Evolutionary conservation across 2,113 vertebrate genomes (phyloP).

Genomic region (Ceuthmochares aereus): DNA sequence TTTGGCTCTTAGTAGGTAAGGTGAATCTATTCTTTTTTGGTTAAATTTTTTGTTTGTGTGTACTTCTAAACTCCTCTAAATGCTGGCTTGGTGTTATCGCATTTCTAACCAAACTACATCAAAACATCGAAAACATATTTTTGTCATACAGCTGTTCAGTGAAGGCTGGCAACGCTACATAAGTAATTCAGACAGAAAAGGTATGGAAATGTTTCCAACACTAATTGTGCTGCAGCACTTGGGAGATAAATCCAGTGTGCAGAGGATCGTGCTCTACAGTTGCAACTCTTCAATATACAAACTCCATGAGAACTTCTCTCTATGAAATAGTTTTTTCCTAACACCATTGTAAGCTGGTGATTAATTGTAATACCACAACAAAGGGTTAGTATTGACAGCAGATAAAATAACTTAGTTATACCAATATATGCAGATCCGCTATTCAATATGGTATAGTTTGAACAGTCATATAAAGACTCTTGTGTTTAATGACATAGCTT

Average conservation of each 20-base stretch:
- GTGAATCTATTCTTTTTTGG: constrained; percentile 12
- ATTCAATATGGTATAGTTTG: neutral
- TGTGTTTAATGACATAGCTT: neutral
- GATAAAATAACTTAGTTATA: neutral
- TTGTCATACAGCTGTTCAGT: neutral
- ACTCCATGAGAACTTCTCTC: neutral
- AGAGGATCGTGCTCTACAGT: neutral
- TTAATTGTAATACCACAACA: neutral
- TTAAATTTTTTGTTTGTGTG: neutral
- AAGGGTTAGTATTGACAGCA: neutral
- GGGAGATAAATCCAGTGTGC: neutral
- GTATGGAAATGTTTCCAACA: neutral
- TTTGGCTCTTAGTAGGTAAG: constrained; percentile 96
- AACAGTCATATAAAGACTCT: neutral
- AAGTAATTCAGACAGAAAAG: neutral
- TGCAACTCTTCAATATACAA: neutral
- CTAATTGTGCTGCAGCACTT: neutral
- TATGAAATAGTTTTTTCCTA: neutral
- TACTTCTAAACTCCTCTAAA: neutral
- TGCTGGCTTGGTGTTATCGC: neutral
- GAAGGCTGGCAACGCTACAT: neutral
- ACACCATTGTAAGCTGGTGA: neutral
- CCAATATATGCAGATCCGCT: neutral
- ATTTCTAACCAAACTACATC: neutral
- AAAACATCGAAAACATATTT: neutral